Evolutionary conservation across 1,140 invertebrate genomes (phyloP).

Genomic region (Pinna nobilis): DNA sequence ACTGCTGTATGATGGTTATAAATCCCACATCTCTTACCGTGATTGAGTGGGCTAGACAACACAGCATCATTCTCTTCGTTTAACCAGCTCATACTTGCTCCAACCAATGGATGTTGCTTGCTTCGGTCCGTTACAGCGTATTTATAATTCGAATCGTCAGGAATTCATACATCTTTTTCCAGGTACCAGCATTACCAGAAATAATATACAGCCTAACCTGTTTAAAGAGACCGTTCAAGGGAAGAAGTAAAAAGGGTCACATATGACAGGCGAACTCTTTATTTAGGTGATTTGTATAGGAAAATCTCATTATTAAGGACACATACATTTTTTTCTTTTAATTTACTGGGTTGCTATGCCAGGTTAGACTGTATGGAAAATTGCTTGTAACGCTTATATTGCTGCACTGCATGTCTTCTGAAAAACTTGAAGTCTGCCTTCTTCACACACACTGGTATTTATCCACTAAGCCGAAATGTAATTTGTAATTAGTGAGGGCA

Average conservation of each 20-base stretch:
- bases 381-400: conserved; percentile 29
- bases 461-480: background rate
- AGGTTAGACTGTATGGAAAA: no score
- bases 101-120: conserved; percentile 30
- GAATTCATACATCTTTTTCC: conserved; percentile 15
- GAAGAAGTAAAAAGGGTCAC: no score
- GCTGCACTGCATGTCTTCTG: conserved; percentile 6
- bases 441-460: conserved; percentile 19
- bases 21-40: conserved; percentile 1
- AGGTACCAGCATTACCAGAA: conserved; percentile 3
- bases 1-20: conserved; percentile 27
- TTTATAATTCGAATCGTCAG: conserved; percentile 8
- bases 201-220: no score
- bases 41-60: conserved; percentile 8
- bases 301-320: no score
- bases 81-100: conserved; percentile 14
- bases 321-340: no score
- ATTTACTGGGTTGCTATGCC: no score
- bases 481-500: no score
- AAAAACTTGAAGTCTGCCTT: conserved; percentile 25
- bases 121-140: conserved; percentile 14
- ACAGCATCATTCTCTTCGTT: conserved; percentile 17
- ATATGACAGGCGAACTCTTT: no score
- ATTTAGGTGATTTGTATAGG: no score
- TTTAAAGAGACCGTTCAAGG: no score